Evolutionary conservation across 1,140 invertebrate genomes (phyloP).

Genomic region (Harlomillsia oculata): DNA sequence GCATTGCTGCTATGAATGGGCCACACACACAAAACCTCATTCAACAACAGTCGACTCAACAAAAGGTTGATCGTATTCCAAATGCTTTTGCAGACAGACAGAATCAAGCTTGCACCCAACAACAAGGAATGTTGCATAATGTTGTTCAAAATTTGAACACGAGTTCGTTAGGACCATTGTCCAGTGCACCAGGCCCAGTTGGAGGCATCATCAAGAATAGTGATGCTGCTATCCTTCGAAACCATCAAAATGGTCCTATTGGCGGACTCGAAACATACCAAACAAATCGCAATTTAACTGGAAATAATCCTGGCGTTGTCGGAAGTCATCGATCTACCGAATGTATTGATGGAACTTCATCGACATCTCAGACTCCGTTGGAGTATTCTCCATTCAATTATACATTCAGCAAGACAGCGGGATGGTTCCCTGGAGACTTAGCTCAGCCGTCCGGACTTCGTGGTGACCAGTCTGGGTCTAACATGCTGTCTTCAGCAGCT

Average conservation of each 20-base stretch:
- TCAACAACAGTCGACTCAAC: constrained; percentile 35
- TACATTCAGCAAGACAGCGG: constrained; percentile 48
- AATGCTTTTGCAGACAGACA: constrained; percentile 17
- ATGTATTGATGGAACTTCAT: background rate
- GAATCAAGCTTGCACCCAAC: constrained; percentile 34
- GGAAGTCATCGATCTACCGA: background rate
- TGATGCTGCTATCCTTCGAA: background rate
- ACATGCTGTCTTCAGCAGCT: constrained; percentile 4
- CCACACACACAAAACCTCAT: constrained; percentile 39
- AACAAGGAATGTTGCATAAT: constrained; percentile 21
- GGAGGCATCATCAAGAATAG: constrained; percentile 25
- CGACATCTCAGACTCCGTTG: constrained; percentile 33
- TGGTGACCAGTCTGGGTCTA: constrained; percentile 7
- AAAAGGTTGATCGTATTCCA: constrained; percentile 16
- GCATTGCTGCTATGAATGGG: constrained; percentile 30
- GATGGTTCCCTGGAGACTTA: constrained; percentile 33
- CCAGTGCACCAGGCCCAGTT: constrained; percentile 13
- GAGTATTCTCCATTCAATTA: constrained; percentile 75
- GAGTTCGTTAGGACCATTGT: constrained; percentile 2
- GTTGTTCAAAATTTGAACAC: background rate
- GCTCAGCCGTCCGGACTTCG: constrained; percentile 1
- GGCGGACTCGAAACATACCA: background rate
- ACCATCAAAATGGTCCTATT: background rate
- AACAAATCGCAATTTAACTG: background rate
- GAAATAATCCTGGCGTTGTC: background rate